phyloP scores from a whole-genome alignment of 2,888 invertebrate genomes.

The Chrysopilus asiliformis region DNA sequence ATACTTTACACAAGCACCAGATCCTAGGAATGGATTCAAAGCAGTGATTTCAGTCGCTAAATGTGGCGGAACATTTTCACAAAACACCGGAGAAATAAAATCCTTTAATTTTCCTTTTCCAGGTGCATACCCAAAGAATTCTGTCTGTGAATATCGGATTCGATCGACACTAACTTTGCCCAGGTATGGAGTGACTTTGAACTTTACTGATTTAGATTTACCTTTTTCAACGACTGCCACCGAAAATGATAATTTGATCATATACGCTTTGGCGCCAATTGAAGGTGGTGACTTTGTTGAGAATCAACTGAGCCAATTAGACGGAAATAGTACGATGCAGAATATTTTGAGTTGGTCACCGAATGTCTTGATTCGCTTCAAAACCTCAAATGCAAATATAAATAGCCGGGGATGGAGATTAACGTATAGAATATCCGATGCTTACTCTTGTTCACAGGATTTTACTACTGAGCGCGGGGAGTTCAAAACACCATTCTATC shows the following conservation, averaged over 20 bases:
- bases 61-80: constrained; percentile 60
- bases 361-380: constrained; percentile 40
- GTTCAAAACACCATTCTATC: background rate
- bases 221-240: constrained; percentile 26
- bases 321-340: constrained; percentile 33
- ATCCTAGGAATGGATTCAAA: constrained; percentile 66
- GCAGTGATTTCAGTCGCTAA: constrained; percentile 31
- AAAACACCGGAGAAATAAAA: constrained; percentile 42
- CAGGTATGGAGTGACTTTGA: constrained; percentile 36
- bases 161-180: too few relatives aligned
- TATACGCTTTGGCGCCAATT: constrained; percentile 18
- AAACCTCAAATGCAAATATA: constrained; percentile 32
- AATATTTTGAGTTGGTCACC: constrained; percentile 37
- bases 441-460: constrained; percentile 55
- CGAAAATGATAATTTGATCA: constrained; percentile 31
- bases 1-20: constrained; percentile 53
- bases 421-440: constrained; percentile 41
- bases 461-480: constrained; percentile 47
- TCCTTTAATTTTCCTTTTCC: constrained; percentile 57
- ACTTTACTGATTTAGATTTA: constrained; percentile 36
- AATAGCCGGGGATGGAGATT: constrained; percentile 48
- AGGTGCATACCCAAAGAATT: constrained; percentile 42
- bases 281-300: constrained; percentile 2
- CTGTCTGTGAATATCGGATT: constrained; percentile 61
- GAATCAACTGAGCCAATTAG: constrained; percentile 20